Conservation (phyloP, 2,888 invertebrate species). For the Caenorhabditis afra region DNA sequence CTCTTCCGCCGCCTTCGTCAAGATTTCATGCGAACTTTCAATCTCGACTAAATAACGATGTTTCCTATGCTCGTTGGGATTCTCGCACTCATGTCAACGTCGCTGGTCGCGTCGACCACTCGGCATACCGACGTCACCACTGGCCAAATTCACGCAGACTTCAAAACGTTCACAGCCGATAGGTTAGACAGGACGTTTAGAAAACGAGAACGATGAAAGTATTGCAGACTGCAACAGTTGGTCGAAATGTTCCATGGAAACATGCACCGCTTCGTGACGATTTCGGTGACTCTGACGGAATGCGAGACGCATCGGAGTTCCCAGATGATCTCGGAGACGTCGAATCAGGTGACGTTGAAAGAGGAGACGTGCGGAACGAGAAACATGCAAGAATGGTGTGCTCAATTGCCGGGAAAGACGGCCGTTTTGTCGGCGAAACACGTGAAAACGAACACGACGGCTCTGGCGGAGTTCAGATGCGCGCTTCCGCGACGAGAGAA, state of each 20-base stretch:
- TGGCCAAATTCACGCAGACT: background rate
- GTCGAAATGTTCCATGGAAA: background rate
- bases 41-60: too few species aligned
- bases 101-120: too few species aligned
- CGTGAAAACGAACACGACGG: background rate
- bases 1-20: too few species aligned
- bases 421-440: background rate
- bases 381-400: conserved; percentile 26
- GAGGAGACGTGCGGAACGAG: conserved; percentile 34
- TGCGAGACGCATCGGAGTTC: background rate
- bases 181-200: conserved; percentile 5
- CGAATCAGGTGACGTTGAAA: background rate
- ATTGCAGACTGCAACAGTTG: conserved; percentile 1
- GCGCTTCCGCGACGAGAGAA: background rate
- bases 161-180: background rate
- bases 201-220: background rate
- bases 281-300: conserved; percentile 4
- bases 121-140: too few species aligned
- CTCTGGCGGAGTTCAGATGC: conserved; percentile 12
- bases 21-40: too few species aligned
- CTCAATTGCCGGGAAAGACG: conserved; percentile 1
- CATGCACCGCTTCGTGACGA: background rate
- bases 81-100: too few species aligned
- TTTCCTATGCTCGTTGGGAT: too few species aligned
- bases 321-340: background rate